These are phyloP conservation scores for Brenthis hecate DNA, from an alignment of 2,888 invertebrate species.

Conservation along the genomic window DNA sequence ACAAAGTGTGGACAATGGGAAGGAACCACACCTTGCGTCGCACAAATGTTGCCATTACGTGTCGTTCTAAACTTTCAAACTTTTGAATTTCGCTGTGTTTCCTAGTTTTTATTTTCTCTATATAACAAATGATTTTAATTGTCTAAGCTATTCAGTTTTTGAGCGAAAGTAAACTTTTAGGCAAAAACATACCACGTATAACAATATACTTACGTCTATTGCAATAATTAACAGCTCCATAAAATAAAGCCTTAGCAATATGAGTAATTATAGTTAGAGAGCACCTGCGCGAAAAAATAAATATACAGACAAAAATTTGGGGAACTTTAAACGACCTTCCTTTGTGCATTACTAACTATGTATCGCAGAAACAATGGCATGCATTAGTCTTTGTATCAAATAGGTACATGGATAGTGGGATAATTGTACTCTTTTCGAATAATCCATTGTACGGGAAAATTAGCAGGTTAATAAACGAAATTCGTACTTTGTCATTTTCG, in stretches of 20 bases:
- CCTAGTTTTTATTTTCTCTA: constrained; percentile 24
- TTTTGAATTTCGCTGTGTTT: constrained; percentile 22
- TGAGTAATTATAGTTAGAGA: constrained; percentile 15
- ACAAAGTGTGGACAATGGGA: constrained; percentile 55
- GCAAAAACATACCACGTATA: neutral
- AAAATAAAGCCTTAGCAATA: constrained; percentile 9
- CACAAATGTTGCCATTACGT: constrained; percentile 36
- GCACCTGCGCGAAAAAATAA: constrained; percentile 10
- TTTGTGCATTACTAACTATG: constrained; percentile 74
- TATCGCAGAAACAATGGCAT: constrained; percentile 71
- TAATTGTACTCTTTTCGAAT: constrained; percentile 63
- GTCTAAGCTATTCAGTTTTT: too few relatives aligned
- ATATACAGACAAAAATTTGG: constrained; percentile 12
- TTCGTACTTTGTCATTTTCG: constrained; percentile 7
- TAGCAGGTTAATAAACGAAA: constrained; percentile 30
- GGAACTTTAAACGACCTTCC: constrained; percentile 42
- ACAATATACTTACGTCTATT: neutral
- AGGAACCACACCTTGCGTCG: constrained; percentile 67
- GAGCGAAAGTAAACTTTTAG: too few relatives aligned
- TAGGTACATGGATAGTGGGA: constrained; percentile 75
- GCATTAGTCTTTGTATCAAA: constrained; percentile 76
- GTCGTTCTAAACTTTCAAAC: constrained; percentile 33
- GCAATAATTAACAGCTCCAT: neutral
- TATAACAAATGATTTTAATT: neutral
- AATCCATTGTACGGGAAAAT: constrained; percentile 30